Conservation (phyloP, 2,797 vertebrate species). For the Sebastes goodei region DNA sequence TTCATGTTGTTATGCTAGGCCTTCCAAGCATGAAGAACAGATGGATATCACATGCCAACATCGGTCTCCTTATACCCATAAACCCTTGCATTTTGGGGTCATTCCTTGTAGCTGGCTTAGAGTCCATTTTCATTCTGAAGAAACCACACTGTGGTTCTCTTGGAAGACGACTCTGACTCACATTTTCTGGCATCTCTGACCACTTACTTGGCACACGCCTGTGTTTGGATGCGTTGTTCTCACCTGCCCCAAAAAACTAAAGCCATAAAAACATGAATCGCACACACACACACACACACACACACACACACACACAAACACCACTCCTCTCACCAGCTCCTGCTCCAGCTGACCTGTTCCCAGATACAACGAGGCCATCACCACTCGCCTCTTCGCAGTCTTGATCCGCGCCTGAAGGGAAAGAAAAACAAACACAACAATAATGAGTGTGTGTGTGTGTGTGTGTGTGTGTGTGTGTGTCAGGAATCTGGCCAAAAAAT, state of each 20-base stretch:
- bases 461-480: background rate
- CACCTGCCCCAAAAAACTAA: conserved; percentile 53
- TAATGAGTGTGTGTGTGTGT: background rate
- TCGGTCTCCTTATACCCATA: conserved; percentile 61
- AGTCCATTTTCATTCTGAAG: conserved; percentile 42
- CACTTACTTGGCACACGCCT: conserved; percentile 25
- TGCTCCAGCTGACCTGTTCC: conserved; percentile 93
- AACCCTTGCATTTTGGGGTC: conserved; percentile 60
- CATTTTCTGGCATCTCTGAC: conserved; percentile 64
- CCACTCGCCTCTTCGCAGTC: conserved; percentile 88
- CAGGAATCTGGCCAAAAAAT: background rate
- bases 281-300: no score
- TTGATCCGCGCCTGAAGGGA: conserved; percentile 86
- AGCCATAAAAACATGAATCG: background rate
- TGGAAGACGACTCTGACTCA: conserved; percentile 65
- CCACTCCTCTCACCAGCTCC: conserved; percentile 87
- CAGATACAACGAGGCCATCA: conserved; percentile 96
- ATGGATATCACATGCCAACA: conserved; percentile 58
- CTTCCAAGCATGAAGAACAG: conserved; percentile 66
- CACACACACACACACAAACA: background rate
- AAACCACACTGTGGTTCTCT: conserved; percentile 43
- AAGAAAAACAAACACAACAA: background rate
- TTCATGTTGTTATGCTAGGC: conserved; percentile 68
- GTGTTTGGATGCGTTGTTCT: conserved; percentile 44
- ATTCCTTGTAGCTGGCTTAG: conserved; percentile 50